Evolutionary conservation across 1,140 invertebrate genomes (phyloP).

Genomic region (Polypedilum pembai): DNA sequence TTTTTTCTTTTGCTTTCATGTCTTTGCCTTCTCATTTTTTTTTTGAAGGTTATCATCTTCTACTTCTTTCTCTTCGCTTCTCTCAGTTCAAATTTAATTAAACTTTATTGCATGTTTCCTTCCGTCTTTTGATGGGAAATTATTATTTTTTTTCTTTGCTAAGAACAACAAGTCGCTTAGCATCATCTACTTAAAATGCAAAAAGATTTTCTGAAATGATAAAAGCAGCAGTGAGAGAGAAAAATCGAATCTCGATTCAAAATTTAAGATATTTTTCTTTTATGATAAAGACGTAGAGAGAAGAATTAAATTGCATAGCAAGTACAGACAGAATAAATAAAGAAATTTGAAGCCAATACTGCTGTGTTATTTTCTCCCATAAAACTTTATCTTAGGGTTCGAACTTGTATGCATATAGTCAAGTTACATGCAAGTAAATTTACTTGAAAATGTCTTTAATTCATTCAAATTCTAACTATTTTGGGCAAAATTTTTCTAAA

Average conservation of each 20-base stretch:
- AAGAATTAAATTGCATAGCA: not conserved
- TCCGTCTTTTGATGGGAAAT: conserved; percentile 17
- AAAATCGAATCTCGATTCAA: not conserved
- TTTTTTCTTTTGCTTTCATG: conserved; percentile 4
- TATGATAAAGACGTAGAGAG: not conserved
- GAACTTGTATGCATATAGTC: too few species aligned
- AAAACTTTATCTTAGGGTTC: too few species aligned
- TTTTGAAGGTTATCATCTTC: conserved; percentile 20
- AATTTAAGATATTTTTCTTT: not conserved
- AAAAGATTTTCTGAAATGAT: not conserved
- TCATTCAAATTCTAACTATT: too few species aligned
- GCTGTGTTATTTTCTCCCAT: not conserved
- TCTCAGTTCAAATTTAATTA: conserved; percentile 23
- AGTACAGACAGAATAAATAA: not conserved
- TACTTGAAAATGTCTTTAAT: too few species aligned
- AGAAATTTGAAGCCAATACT: conserved; percentile 6
- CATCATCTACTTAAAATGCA: too few species aligned
- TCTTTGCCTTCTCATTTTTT: not conserved
- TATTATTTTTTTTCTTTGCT: not conserved
- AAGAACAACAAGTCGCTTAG: too few species aligned
- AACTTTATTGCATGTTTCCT: conserved; percentile 26
- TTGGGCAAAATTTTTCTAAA: too few species aligned
- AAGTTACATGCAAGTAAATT: too few species aligned
- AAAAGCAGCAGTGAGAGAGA: not conserved
- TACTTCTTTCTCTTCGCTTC: not conserved